Evolutionary conservation across 2,888 invertebrate species (phyloP).

Genomic region (Lithophane leautieri): DNA sequence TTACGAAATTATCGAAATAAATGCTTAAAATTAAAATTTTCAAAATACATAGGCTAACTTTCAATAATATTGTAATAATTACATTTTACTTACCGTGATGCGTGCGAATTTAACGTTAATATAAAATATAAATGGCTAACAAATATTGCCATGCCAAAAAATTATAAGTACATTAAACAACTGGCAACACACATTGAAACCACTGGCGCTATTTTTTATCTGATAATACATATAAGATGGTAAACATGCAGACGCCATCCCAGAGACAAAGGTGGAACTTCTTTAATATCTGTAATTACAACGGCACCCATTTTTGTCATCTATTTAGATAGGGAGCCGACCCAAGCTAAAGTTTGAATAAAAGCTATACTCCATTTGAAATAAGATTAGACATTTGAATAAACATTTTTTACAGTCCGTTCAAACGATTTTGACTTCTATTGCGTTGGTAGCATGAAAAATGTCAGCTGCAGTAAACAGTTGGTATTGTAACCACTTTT

Average conservation of each 20-base stretch:
- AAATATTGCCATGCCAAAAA: constrained; percentile 64
- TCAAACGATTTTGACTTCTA: too few relatives aligned
- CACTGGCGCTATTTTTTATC: constrained; percentile 2
- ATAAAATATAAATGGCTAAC: constrained; percentile 61
- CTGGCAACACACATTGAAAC: constrained; percentile 51
- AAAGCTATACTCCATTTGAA: too few relatives aligned
- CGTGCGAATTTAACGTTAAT: constrained; percentile 47
- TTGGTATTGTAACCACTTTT: too few relatives aligned
- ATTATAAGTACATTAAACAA: constrained; percentile 64
- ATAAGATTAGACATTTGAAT: too few relatives aligned
- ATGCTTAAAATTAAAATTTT: constrained; percentile 54
- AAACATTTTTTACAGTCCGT: too few relatives aligned
- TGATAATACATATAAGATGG: neutral
- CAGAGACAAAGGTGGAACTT: neutral
- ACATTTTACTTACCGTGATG: constrained; percentile 50
- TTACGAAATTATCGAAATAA: constrained; percentile 61
- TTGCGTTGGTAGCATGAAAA: too few relatives aligned
- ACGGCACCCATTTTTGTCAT: too few relatives aligned
- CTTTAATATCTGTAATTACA: too few relatives aligned
- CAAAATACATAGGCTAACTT: constrained; percentile 41
- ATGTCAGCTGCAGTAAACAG: too few relatives aligned
- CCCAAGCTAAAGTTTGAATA: too few relatives aligned
- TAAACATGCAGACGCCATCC: too few relatives aligned
- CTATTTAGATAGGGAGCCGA: neutral
- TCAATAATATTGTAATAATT: constrained; percentile 49